Conservation (phyloP, 2,888 invertebrate species). For the Cistogaster globosa region DNA sequence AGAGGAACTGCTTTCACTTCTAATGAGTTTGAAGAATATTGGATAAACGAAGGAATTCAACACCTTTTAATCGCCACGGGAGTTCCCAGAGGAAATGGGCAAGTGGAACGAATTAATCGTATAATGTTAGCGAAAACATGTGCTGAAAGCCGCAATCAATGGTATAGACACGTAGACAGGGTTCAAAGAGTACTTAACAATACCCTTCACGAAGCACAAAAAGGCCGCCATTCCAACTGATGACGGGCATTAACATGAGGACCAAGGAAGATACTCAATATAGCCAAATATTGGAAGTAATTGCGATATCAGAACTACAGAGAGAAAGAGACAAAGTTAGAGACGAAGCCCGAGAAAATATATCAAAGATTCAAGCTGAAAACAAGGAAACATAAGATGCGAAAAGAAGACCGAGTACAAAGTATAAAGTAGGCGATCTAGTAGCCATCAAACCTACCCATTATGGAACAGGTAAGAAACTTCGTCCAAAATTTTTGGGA, state of each 20-base stretch:
- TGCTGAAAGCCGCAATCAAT: background rate
- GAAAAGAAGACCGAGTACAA: background rate
- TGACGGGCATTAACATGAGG: background rate
- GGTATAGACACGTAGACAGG: conserved; percentile 6
- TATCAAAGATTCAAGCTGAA: too few relatives aligned
- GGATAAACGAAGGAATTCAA: conserved; percentile 73
- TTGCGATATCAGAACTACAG: too few relatives aligned
- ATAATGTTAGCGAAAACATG: conserved; percentile 8
- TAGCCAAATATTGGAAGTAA: too few relatives aligned
- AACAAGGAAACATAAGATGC: background rate
- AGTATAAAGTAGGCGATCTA: background rate
- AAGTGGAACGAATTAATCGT: background rate
- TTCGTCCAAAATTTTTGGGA: background rate
- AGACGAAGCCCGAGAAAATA: too few relatives aligned
- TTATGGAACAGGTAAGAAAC: background rate
- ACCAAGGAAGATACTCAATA: too few relatives aligned
- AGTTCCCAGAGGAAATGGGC: conserved; percentile 29
- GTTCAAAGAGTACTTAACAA: conserved; percentile 9
- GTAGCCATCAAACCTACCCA: background rate
- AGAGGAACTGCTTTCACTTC: conserved; percentile 52
- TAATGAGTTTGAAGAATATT: conserved; percentile 76
- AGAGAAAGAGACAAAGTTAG: too few relatives aligned
- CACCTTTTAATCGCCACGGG: conserved; percentile 77
- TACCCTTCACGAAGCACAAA: conserved; percentile 1
- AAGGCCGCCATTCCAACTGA: background rate